These are phyloP conservation scores for Nyctibius grandis DNA, from an alignment of 2,797 vertebrate species.

Conservation along the genomic window DNA sequence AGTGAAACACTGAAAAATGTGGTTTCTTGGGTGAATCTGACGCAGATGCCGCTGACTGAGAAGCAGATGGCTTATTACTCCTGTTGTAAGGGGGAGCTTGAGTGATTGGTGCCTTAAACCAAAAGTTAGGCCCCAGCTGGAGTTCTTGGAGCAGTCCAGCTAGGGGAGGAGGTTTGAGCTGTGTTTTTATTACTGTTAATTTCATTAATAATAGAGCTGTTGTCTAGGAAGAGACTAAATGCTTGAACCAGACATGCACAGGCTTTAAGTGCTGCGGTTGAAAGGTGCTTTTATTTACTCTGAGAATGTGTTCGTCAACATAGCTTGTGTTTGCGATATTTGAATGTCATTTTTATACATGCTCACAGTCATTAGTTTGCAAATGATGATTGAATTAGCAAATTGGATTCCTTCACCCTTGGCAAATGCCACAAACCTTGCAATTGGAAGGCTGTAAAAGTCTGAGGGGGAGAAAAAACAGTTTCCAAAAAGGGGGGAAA, in stretches of 20 bases:
- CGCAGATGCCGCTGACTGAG: background rate
- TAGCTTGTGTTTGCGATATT: background rate
- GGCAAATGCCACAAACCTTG: background rate
- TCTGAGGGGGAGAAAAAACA: background rate
- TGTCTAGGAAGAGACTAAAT: background rate
- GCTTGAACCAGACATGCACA: background rate
- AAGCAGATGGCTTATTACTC: background rate
- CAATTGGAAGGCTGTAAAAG: background rate
- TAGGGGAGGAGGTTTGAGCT: background rate
- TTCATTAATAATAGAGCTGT: background rate
- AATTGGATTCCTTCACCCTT: constrained; percentile 10
- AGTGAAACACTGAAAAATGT: background rate
- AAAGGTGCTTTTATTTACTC: constrained; percentile 9
- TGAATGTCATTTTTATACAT: background rate
- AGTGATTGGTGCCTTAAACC: background rate
- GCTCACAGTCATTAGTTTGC: constrained; percentile 19
- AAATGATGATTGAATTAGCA: constrained; percentile 46
- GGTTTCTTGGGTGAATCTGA: background rate
- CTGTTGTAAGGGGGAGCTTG: background rate
- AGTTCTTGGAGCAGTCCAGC: background rate
- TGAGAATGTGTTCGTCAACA: background rate
- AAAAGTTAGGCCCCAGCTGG: background rate
- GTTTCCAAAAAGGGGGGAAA: background rate
- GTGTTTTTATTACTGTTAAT: background rate
- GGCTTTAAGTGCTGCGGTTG: background rate